Conservation (phyloP, 2,888 invertebrate species). For the Leucozona laternaria region DNA sequence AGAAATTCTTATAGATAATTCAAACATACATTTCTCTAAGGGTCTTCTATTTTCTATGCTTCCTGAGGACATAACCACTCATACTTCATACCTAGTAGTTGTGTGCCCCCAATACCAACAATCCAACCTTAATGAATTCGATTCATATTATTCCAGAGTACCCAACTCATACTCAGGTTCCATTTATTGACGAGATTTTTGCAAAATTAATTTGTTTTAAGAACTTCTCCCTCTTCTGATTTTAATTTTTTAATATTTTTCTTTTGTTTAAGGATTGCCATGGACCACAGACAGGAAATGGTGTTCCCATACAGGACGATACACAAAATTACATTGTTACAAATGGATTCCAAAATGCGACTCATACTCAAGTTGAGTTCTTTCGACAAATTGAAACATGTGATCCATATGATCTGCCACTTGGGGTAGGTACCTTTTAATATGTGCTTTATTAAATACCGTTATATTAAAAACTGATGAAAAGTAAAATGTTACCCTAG, state of each 20-base stretch:
- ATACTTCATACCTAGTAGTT: background rate
- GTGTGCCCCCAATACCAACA: background rate
- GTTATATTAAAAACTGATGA: background rate
- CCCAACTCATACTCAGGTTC: background rate
- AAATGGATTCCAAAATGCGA: constrained; percentile 91
- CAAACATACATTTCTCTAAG: too few species aligned
- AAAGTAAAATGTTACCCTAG: background rate
- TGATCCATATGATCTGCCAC: constrained; percentile 89
- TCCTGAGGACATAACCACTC: background rate
- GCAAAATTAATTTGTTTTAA: background rate
- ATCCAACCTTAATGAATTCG: background rate
- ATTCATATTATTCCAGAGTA: background rate
- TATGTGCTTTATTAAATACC: background rate
- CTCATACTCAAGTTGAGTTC: constrained; percentile 93
- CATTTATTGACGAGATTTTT: background rate
- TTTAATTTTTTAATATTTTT: constrained; percentile 3
- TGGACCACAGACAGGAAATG: constrained; percentile 86
- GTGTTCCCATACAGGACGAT: constrained; percentile 89
- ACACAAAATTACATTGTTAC: constrained; percentile 93
- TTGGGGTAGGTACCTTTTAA: constrained; percentile 86
- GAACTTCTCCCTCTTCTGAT: background rate
- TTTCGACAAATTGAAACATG: constrained; percentile 92
- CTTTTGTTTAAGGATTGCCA: constrained; percentile 90
- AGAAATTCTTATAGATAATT: too few species aligned
- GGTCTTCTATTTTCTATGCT: background rate